These are phyloP conservation scores for Apamea crenata DNA, from an alignment of 2,888 invertebrate genomes.

Conservation along the genomic window DNA sequence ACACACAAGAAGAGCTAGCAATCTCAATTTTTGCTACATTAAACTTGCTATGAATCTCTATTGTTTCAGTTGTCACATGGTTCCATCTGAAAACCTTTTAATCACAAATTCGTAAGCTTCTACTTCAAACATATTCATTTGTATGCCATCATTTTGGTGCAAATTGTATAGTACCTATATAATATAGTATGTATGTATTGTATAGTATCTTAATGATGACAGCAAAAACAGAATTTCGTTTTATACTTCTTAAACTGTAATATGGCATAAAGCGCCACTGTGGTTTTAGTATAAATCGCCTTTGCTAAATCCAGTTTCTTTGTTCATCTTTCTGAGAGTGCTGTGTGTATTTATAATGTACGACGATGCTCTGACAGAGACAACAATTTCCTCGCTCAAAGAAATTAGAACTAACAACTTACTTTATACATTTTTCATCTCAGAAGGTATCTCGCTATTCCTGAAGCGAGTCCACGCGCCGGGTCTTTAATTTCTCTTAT, in stretches of 20 bases:
- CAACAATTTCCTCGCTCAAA: constrained; percentile 22
- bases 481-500: constrained; percentile 42
- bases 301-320: constrained; percentile 8
- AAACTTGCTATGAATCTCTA: not conserved
- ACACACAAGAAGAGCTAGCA: not conserved
- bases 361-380: not conserved
- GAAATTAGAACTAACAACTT: constrained; percentile 12
- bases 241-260: not conserved
- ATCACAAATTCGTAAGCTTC: not conserved
- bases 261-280: not conserved
- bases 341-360: constrained; percentile 26
- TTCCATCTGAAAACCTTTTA: not conserved
- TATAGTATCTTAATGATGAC: no score
- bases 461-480: not conserved
- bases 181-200: no score
- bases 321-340: constrained; percentile 14
- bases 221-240: not conserved
- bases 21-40: not conserved
- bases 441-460: constrained; percentile 7
- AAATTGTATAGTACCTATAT: no score
- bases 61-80: not conserved
- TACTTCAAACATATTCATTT: not conserved
- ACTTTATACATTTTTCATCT: constrained; percentile 22
- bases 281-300: not conserved
- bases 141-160: not conserved